Evolutionary conservation across 2,888 invertebrate genomes (phyloP).

Genomic region (Diplolepis rosae): DNA sequence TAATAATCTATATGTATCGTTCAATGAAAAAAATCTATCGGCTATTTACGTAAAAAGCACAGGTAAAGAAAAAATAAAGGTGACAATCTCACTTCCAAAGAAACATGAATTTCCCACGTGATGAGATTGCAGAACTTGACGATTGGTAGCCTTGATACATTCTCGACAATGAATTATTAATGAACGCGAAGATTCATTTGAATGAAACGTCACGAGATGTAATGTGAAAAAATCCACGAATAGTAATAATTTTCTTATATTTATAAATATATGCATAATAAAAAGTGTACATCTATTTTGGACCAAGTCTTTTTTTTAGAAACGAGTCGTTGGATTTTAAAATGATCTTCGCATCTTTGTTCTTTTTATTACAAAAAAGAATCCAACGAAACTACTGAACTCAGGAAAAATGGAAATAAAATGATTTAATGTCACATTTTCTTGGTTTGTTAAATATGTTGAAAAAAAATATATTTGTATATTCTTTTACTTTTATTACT

Average conservation of each 20-base stretch:
- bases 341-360: not conserved
- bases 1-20: no score
- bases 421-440: not conserved
- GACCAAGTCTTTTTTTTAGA: not conserved
- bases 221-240: conserved; percentile 10
- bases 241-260: not conserved
- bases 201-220: conserved; percentile 50
- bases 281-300: not conserved
- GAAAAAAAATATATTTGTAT: no score
- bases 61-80: not conserved
- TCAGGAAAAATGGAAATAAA: not conserved
- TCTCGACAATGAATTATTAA: conserved; percentile 57
- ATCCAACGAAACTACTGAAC: not conserved
- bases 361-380: not conserved
- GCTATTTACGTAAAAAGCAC: not conserved
- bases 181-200: conserved; percentile 56
- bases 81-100: conserved; percentile 16
- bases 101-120: conserved; percentile 43
- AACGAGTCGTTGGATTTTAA: not conserved
- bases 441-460: not conserved
- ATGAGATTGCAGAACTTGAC: conserved; percentile 36
- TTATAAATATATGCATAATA: not conserved
- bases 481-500: no score
- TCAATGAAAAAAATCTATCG: not conserved
- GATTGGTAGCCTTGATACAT: conserved; percentile 50